Conservation (phyloP, 2,888 invertebrate species). For the Leucania comma region DNA sequence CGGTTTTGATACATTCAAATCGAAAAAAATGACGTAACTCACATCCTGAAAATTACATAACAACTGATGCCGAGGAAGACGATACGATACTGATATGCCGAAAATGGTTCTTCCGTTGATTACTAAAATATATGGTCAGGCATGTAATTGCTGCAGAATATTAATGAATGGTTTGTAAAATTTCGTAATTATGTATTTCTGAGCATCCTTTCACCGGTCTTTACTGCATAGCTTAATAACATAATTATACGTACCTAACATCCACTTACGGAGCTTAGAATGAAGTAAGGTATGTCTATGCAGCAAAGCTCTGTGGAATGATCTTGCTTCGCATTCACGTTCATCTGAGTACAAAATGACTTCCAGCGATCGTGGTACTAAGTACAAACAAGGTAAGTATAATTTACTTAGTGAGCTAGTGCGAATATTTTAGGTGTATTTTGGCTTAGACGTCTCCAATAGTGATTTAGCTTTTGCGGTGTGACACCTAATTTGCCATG, state of each 20-base stretch:
- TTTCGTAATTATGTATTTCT: constrained; percentile 66
- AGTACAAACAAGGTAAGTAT: constrained; percentile 68
- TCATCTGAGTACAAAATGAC: constrained; percentile 65
- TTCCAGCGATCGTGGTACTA: constrained; percentile 68
- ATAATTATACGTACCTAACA: constrained; percentile 46
- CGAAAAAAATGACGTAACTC: constrained; percentile 63
- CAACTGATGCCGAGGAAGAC: constrained; percentile 36
- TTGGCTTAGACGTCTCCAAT: constrained; percentile 40
- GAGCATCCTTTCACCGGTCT: constrained; percentile 70
- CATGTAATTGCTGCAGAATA: constrained; percentile 66
- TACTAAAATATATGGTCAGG: constrained; percentile 65
- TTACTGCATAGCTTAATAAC: constrained; percentile 42
- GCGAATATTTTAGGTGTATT: constrained; percentile 70
- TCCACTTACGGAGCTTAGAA: constrained; percentile 65
- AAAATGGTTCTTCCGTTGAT: constrained; percentile 70
- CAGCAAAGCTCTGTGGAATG: constrained; percentile 59
- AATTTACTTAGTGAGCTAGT: constrained; percentile 59
- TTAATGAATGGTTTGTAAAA: constrained; percentile 64
- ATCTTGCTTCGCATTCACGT: constrained; percentile 64
- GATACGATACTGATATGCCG: constrained; percentile 60
- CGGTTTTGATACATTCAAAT: constrained; percentile 47
- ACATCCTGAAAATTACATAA: constrained; percentile 65
- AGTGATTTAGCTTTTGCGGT: constrained; percentile 31
- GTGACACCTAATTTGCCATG: constrained; percentile 21
- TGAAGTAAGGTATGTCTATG: constrained; percentile 66